Evolutionary conservation across 2,888 invertebrate species (phyloP), one percentile per base, ranked within the genome.

Genomic region (Galeopsomyia nigrocyanea): DNA sequence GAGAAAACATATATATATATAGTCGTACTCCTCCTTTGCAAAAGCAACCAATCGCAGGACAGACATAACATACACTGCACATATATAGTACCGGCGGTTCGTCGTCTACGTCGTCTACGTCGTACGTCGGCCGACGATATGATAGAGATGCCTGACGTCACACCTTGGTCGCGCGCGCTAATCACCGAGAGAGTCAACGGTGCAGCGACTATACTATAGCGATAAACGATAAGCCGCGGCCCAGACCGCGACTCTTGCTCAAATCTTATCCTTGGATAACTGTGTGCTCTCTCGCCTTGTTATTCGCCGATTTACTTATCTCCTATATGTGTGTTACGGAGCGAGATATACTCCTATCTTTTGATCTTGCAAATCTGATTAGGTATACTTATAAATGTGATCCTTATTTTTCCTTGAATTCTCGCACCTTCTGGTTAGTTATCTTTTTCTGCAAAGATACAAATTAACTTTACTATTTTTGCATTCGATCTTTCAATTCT

Each of bases 31-130:
- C 79, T 80, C 77, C 78, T 78, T 66, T 70, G 74, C 71, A 68
- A 76, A 76, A 64, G 62, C 74, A 58, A 58, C 77, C 78, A 78
- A 79, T 79, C 67, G 67, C 75, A 78, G 70, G 46, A 67, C 17
- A 60, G 39, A 10, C 7, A 39, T 13, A 31, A 7, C 31, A 31
- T 26, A 26, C 26, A 39, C 1, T 39, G 5, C 1, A 10, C 26
- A 26, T n/a, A 26, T 5, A 7, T 39, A 39, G 39, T 10, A 10
- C 39, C 71, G 68, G 61, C 16, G 47, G 58, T 74, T 31, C 19
- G 22, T 53, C 19, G 50, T 63, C 26, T 10, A 13, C 55, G 53
- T 39, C 26, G 58, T 21, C 49, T 6, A 17, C 61, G 47, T 64
- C 50, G 57, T 39, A 64, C 68, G 60, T 50, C 50, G 21, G 13